Conservation (phyloP, 2,888 invertebrate genomes). For the Acrobasis repandana region DNA sequence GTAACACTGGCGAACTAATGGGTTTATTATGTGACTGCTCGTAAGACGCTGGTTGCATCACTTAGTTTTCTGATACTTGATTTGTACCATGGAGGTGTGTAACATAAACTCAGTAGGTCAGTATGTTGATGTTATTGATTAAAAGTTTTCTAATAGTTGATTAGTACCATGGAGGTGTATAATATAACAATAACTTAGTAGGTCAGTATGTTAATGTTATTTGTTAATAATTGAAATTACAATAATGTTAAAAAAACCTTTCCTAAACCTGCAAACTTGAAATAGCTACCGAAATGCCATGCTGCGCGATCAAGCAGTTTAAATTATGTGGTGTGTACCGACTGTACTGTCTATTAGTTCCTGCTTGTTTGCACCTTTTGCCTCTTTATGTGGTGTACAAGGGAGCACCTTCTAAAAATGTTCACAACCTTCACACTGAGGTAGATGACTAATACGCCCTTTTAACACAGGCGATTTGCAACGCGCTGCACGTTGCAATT, state of each 20-base stretch:
- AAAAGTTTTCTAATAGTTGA: neutral
- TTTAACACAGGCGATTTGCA: constrained; percentile 12
- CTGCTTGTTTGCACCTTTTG: too few relatives aligned
- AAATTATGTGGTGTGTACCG: too few relatives aligned
- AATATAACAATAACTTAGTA: neutral
- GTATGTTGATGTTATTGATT: neutral
- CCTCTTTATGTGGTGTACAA: too few relatives aligned
- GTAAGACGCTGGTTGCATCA: constrained; percentile 17
- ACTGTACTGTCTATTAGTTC: too few relatives aligned
- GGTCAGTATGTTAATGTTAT: neutral
- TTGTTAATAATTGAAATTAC: neutral
- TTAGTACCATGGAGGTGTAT: constrained; percentile 1
- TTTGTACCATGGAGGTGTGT: neutral
- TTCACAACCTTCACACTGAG: constrained; percentile 1
- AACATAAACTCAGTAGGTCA: neutral
- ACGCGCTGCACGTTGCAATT: constrained; percentile 12
- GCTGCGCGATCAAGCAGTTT: too few relatives aligned
- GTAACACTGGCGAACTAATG: constrained; percentile 9
- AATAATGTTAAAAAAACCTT: too few relatives aligned
- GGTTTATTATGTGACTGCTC: constrained; percentile 19
- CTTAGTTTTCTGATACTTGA: constrained; percentile 2
- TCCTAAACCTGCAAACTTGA: too few relatives aligned
- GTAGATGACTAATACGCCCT: constrained; percentile 13
- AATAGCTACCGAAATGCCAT: too few relatives aligned
- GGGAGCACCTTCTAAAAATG: neutral